Base-by-base conservation (phyloP, 2,113 vertebrate species). In the Halcyon senegalensis region DNA sequence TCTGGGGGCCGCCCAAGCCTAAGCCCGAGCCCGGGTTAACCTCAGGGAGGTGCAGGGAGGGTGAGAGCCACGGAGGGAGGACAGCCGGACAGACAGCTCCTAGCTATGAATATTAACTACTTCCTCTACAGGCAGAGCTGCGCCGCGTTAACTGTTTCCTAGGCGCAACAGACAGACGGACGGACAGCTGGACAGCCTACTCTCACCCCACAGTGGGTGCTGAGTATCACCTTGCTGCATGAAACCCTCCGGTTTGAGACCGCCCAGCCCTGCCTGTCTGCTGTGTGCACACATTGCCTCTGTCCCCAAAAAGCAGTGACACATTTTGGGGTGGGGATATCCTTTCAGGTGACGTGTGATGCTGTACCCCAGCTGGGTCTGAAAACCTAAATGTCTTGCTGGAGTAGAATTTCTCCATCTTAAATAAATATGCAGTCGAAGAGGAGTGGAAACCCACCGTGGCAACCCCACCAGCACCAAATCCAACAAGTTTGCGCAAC, bases 91-190 rank as follows among this genome's bases (percentile, higher is more conserved):
- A 89, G 89, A 69, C 91, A 90, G 91, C 84, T 97, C 86, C 89
- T 41, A 70, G 93, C 87, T 89, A 94, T 97, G 96, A 96, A 96
- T 96, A 97, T 94, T 97, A 96, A 96, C 95, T 94, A 95, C 96
- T 95, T 97, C 96, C 96, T 97, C 94, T 86, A 77, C 86, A 63
- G 84, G 90, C 95, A 95, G 50, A 14, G 80, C 91, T 91, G 69
- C 27, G 15, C 76, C 16, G 9, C 28, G 4, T 96, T 96, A 96
- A 96, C 96, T 62, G 41, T 97, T 97, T 97, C 96, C 89, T 97
- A 89, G 89, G 93, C 96, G 60, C 13, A 5, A 73, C 21, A 4
- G 62, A 88, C 9, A 5, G 95, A 95, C 46, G 20, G 64, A 94
- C 59, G 24, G 70, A 86, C 53, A 79, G 63, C 59, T 17, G 83